Percentiles rank a stretch among this genome's conserved stretches.
Evolutionary conservation across 1,140 invertebrate species (phyloP).

Genomic region (Potamilus streckersoni): DNA sequence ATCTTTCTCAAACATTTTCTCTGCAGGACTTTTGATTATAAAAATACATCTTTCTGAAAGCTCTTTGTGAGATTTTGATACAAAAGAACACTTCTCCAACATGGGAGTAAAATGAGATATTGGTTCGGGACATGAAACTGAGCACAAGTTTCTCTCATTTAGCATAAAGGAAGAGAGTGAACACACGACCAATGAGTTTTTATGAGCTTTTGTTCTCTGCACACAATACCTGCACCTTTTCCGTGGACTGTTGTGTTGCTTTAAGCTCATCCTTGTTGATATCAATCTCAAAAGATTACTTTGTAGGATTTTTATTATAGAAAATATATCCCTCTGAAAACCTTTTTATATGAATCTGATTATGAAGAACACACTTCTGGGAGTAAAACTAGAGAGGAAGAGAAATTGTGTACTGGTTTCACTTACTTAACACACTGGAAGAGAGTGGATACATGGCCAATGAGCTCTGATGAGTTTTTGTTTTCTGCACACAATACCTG

Average conservation of each 20-base stretch:
- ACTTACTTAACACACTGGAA: constrained; percentile 89
- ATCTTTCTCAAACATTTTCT: too few relatives aligned
- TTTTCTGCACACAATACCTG: constrained; percentile 90
- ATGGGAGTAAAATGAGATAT: neutral
- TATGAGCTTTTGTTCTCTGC: constrained; percentile 91
- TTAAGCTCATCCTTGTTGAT: constrained; percentile 81
- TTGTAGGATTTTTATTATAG: too few relatives aligned
- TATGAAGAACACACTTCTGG: too few relatives aligned
- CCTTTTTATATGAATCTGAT: too few relatives aligned
- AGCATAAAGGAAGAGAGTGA: constrained; percentile 86
- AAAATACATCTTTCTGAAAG: too few relatives aligned
- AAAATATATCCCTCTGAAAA: too few relatives aligned
- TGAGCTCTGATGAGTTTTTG: constrained; percentile 91
- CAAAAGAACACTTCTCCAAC: too few relatives aligned
- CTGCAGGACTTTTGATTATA: too few relatives aligned
- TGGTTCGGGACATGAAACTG: too few relatives aligned
- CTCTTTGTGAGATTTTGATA: too few relatives aligned
- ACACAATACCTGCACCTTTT: constrained; percentile 93
- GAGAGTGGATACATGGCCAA: constrained; percentile 78
- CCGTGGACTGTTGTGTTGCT: constrained; percentile 89
- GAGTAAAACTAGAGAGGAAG: neutral
- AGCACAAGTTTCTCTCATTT: constrained; percentile 70
- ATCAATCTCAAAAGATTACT: neutral
- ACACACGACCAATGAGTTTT: constrained; percentile 84
- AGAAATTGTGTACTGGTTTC: neutral